Percentiles rank a stretch among this genome's conserved stretches.
phyloP scores from a whole-genome alignment of 2,113 vertebrate species.

The Pelvicachromis taeniatus region DNA sequence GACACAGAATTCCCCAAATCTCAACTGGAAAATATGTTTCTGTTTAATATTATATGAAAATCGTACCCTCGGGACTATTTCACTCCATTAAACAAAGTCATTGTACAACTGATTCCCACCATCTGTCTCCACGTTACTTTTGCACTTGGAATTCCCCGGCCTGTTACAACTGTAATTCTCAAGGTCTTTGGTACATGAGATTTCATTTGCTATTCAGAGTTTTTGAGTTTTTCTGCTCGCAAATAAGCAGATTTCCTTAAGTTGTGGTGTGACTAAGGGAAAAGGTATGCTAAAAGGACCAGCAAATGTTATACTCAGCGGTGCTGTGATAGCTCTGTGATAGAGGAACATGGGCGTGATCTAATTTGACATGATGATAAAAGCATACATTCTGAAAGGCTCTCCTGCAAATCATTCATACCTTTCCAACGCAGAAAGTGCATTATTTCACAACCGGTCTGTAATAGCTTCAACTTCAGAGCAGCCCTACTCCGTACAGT shows the following conservation, averaged over 20 bases:
- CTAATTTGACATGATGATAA: background rate
- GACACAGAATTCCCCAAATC: background rate
- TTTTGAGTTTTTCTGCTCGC: background rate
- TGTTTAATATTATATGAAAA: slow-evolving; percentile 34
- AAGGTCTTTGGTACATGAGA: background rate
- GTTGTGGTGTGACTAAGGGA: background rate
- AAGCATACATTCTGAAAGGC: background rate
- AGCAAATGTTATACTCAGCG: background rate
- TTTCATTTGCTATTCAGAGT: background rate
- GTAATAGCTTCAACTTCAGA: background rate
- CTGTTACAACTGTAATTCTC: background rate
- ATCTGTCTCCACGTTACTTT: background rate
- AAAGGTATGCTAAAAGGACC: background rate
- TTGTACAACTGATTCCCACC: slow-evolving; percentile 44
- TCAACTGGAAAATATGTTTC: slow-evolving; percentile 31
- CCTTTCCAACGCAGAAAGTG: background rate
- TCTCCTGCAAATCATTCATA: background rate
- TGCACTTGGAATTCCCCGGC: slow-evolving; percentile 6
- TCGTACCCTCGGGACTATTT: slow-evolving; percentile 28
- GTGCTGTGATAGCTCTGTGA: background rate
- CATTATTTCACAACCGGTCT: background rate
- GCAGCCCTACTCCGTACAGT: background rate
- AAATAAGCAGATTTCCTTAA: background rate
- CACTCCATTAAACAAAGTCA: slow-evolving; percentile 22
- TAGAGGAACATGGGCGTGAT: background rate